Evolutionary conservation across 1,140 invertebrate species (phyloP).

Genomic region (Drosophila funebris): DNA sequence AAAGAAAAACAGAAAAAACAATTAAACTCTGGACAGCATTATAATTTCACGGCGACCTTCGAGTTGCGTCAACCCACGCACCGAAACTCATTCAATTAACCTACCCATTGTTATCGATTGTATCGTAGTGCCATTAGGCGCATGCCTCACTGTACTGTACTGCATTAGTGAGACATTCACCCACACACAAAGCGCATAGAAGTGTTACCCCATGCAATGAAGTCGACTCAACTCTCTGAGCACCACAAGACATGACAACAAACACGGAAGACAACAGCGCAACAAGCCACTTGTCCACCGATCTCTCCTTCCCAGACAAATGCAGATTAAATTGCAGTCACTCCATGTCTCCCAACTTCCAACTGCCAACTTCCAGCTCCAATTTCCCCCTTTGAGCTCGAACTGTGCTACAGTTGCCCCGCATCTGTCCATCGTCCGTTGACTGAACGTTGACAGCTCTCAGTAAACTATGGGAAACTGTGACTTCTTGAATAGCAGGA

Average conservation of each 20-base stretch:
- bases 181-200: constrained; percentile 24
- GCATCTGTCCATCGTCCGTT: no score
- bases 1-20: constrained; percentile 28
- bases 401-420: no score
- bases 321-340: constrained; percentile 64
- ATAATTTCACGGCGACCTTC: constrained; percentile 57
- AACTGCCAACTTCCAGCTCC: background rate
- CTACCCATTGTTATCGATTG: constrained; percentile 59
- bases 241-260: constrained; percentile 16
- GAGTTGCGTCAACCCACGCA: constrained; percentile 52
- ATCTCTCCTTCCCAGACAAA: constrained; percentile 22
- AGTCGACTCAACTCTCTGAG: background rate
- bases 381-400: no score
- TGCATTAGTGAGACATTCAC: constrained; percentile 31
- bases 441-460: no score
- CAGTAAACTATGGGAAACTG: no score
- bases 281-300: constrained; percentile 56
- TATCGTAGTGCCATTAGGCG: constrained; percentile 8
- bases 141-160: no score
- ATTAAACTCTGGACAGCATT: constrained; percentile 63
- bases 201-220: constrained; percentile 43
- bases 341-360: background rate
- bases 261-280: constrained; percentile 48
- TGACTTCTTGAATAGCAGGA: no score
- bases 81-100: constrained; percentile 72